Conservation (phyloP, 2,113 vertebrate genomes). For the Leuciscus idus region DNA sequence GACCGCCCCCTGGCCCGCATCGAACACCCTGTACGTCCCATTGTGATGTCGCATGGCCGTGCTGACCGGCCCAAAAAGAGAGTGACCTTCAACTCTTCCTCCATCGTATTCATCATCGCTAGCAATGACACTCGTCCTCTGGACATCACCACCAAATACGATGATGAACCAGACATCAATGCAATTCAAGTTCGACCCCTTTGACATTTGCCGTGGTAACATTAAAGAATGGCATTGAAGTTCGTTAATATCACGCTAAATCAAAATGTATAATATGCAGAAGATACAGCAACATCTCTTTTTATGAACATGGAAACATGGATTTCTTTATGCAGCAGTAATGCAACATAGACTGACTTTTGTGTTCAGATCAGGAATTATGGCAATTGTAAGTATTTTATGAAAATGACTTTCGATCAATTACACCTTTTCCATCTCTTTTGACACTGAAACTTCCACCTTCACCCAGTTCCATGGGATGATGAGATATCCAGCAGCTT, state of each 20-base stretch:
- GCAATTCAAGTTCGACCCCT: slow-evolving; percentile 87
- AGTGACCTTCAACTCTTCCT: slow-evolving; percentile 91
- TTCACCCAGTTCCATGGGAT: not conserved
- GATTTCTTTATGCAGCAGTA: not conserved
- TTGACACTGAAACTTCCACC: not conserved
- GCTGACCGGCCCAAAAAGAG: slow-evolving; percentile 86
- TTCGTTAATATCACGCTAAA: not conserved
- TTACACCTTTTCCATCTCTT: not conserved
- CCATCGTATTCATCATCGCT: slow-evolving; percentile 90
- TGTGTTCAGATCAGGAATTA: not conserved
- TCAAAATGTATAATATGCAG: not conserved
- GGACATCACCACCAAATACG: slow-evolving; percentile 70
- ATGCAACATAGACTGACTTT: not conserved
- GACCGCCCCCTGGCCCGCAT: slow-evolving; percentile 71
- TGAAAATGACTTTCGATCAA: not conserved
- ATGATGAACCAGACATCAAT: slow-evolving; percentile 70
- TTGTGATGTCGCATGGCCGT: slow-evolving; percentile 78
- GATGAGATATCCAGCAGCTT: not conserved
- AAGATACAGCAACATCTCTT: not conserved
- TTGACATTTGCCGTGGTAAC: slow-evolving; percentile 58
- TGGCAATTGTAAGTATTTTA: not conserved
- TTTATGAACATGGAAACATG: not conserved
- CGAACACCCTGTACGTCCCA: slow-evolving; percentile 79
- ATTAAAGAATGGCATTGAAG: not conserved
- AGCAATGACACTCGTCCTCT: slow-evolving; percentile 79